Evolutionary conservation across 2,113 vertebrate genomes (phyloP).

Genomic region (Aphyosemion australe): DNA sequence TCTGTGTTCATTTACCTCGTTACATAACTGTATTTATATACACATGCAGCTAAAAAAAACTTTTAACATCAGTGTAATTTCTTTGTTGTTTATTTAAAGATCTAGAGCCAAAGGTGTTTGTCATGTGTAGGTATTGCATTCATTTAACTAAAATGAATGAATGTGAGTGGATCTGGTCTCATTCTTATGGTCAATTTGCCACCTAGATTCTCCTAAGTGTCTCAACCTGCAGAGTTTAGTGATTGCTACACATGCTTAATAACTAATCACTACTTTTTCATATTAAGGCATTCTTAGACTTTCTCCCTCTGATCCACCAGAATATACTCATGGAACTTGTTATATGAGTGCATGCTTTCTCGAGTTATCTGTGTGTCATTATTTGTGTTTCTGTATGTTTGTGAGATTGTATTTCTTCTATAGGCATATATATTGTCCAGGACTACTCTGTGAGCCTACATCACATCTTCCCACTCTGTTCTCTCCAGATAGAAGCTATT

Average conservation of each 20-base stretch:
- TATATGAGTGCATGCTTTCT: not conserved
- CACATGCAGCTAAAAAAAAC: no score
- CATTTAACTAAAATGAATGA: not conserved
- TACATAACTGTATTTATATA: no score
- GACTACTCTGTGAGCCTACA: conserved; percentile 26
- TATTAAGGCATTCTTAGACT: not conserved
- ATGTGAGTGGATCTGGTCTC: not conserved
- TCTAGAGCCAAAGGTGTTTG: no score
- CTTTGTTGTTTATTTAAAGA: no score
- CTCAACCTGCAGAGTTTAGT: not conserved
- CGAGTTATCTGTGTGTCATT: not conserved
- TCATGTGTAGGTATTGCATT: not conserved
- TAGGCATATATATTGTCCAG: conserved; percentile 36
- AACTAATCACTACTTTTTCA: not conserved
- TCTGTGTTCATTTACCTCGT: not conserved
- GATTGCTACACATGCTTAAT: not conserved
- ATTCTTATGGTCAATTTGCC: not conserved
- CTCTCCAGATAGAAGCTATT: conserved; percentile 37
- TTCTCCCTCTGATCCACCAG: not conserved
- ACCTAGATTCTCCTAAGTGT: not conserved
- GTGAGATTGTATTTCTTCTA: conserved; percentile 30
- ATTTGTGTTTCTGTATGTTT: conserved; percentile 20
- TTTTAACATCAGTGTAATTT: no score
- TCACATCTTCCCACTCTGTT: conserved; percentile 52
- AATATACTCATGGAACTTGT: not conserved